phyloP scores from a whole-genome alignment of 2,888 invertebrate genomes.

The Hypercompe scribonia region DNA sequence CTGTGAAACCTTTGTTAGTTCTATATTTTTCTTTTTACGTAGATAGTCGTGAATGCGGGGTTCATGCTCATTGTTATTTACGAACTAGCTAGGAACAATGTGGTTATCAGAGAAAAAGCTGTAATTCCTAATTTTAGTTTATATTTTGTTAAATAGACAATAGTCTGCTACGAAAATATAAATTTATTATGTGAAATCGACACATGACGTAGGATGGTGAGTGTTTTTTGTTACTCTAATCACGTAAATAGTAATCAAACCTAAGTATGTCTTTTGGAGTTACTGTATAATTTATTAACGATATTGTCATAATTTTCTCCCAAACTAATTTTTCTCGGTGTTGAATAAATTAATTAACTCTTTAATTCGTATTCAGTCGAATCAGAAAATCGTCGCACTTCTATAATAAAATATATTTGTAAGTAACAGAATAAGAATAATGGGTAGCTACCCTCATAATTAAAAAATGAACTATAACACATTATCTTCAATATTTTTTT shows the following conservation, averaged over 20 bases:
- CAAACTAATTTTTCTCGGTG: background rate
- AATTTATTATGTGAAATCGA: constrained; percentile 71
- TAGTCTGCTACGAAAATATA: constrained; percentile 39
- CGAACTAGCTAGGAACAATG: constrained; percentile 30
- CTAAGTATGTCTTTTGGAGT: constrained; percentile 1
- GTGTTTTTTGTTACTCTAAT: constrained; percentile 49
- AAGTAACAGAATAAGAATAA: no score
- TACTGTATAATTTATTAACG: background rate
- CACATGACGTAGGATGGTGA: constrained; percentile 66
- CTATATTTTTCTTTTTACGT: constrained; percentile 33
- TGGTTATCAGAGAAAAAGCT: constrained; percentile 20
- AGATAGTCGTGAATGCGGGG: constrained; percentile 30
- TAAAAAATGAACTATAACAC: background rate
- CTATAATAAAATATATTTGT: background rate
- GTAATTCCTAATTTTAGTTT: constrained; percentile 19
- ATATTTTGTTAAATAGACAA: constrained; percentile 6
- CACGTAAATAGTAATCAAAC: constrained; percentile 23
- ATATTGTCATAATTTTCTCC: background rate
- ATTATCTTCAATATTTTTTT: background rate
- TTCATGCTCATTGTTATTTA: constrained; percentile 27
- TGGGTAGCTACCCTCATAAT: background rate
- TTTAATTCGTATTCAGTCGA: background rate
- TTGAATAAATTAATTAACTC: background rate
- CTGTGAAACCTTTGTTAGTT: constrained; percentile 44
- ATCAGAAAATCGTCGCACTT: background rate